Evolutionary conservation across 2,888 invertebrate genomes (phyloP).

Genomic region (Oscheius sp.): DNA sequence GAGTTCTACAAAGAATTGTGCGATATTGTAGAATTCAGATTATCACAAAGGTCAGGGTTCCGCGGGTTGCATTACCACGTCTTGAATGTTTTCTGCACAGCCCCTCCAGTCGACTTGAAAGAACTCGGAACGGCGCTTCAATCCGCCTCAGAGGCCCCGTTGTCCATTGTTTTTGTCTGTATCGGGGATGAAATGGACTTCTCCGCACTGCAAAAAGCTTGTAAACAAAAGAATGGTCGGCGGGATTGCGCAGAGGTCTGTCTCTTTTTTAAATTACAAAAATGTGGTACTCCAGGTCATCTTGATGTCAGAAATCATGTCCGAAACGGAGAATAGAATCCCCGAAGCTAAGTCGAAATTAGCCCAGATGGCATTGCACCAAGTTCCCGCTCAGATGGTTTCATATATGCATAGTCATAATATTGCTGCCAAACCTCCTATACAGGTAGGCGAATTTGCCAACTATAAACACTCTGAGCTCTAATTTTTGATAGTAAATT

Average conservation of each 20-base stretch:
- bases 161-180: conserved; percentile 69
- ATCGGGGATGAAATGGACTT: conserved; percentile 64
- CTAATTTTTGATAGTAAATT: too few relatives aligned
- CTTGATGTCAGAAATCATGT: conserved; percentile 50
- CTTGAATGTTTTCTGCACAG: conserved; percentile 63
- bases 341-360: conserved; percentile 52
- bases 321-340: conserved; percentile 46
- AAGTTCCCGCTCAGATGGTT: conserved; percentile 57
- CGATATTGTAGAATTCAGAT: conserved; percentile 31
- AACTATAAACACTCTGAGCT: too few relatives aligned
- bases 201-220: conserved; percentile 47
- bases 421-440: conserved; percentile 61
- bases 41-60: conserved; percentile 58
- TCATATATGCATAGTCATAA: conserved; percentile 57
- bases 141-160: conserved; percentile 65
- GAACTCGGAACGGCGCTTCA: conserved; percentile 64
- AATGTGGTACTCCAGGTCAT: conserved; percentile 32
- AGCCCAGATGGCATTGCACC: conserved; percentile 48
- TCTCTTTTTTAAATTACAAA: not conserved
- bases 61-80: conserved; percentile 66
- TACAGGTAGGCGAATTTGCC: conserved; percentile 58
- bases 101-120: conserved; percentile 62
- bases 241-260: conserved; percentile 45
- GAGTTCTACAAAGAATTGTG: not conserved
- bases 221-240: conserved; percentile 46